Percentiles rank a stretch among this genome's conserved stretches.
phyloP scores from a whole-genome alignment of 1,140 invertebrate species.

The Lepidostoma basale region DNA sequence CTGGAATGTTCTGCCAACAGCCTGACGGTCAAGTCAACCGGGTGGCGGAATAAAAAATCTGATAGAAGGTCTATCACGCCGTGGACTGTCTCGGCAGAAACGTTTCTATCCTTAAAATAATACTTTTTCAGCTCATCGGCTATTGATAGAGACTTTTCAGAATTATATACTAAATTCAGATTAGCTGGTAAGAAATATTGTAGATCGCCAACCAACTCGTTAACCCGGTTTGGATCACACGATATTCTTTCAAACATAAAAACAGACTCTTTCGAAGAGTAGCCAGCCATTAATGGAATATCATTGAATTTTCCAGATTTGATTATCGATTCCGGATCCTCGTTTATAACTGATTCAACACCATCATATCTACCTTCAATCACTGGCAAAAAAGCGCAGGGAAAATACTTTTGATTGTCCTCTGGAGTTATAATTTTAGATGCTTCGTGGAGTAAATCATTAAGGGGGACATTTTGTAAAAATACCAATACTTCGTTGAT shows the following conservation, averaged over 20 bases:
- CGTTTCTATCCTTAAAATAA: slow-evolving; percentile 16
- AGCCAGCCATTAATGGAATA: slow-evolving; percentile 25
- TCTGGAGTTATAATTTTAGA: neutral
- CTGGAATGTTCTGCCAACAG: slow-evolving; percentile 8
- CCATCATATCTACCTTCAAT: slow-evolving; percentile 6
- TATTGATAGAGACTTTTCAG: neutral
- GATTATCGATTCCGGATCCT: slow-evolving; percentile 22
- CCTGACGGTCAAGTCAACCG: slow-evolving; percentile 13
- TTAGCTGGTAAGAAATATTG: slow-evolving; percentile 32
- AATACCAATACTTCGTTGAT: slow-evolving; percentile 23
- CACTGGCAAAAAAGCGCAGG: slow-evolving; percentile 23
- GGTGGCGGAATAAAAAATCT: slow-evolving; percentile 17
- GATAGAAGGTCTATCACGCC: slow-evolving; percentile 11
- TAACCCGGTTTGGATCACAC: neutral
- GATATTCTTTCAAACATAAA: slow-evolving; percentile 24
- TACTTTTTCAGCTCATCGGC: slow-evolving; percentile 11
- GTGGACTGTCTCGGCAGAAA: neutral
- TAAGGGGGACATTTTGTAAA: slow-evolving; percentile 19
- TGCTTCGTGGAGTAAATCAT: slow-evolving; percentile 9
- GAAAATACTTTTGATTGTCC: neutral
- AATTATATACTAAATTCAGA: neutral
- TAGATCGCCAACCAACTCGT: slow-evolving; percentile 23
- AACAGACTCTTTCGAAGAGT: slow-evolving; percentile 25
- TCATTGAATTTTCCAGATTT: neutral
- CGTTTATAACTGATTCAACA: slow-evolving; percentile 15